A percentile compares a stretch with the other conserved stretches of the same genome.
Evolutionary conservation across 2,113 vertebrate genomes (phyloP).

Genomic region (Corythornis madagascariensis): DNA sequence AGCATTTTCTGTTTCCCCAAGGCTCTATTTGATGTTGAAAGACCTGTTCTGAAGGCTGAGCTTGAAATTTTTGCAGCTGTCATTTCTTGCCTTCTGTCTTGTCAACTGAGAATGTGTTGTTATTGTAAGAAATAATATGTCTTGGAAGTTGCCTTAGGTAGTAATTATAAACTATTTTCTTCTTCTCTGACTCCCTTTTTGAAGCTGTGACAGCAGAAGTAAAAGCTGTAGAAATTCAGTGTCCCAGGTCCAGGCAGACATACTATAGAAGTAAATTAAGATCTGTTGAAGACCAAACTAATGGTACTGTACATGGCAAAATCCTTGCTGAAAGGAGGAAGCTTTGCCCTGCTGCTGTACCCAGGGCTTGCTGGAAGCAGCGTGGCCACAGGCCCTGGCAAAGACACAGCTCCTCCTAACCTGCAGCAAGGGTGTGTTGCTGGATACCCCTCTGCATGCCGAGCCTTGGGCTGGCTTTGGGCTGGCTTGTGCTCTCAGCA

Average conservation of each 20-base stretch:
- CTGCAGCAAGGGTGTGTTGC: background rate
- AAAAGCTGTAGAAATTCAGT: background rate
- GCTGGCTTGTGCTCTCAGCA: background rate
- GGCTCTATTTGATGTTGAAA: background rate
- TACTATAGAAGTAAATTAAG: background rate
- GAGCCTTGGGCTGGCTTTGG: background rate
- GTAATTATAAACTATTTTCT: slow-evolving; percentile 6
- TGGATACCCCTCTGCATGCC: background rate
- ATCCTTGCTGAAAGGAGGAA: background rate
- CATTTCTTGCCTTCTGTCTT: background rate
- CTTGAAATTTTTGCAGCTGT: background rate
- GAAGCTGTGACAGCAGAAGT: background rate
- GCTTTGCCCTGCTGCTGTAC: background rate
- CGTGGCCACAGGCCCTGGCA: background rate
- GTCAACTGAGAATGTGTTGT: background rate
- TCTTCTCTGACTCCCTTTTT: background rate
- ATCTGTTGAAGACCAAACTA: background rate
- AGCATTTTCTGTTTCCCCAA: background rate
- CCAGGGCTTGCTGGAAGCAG: background rate
- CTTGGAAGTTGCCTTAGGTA: background rate
- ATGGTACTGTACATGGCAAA: background rate
- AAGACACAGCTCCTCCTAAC: background rate
- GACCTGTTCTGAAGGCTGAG: background rate
- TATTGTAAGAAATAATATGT: background rate
- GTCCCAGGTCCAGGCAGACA: background rate